phyloP scores from a whole-genome alignment of 2,888 invertebrate genomes.

The Lepas anatifera region DNA sequence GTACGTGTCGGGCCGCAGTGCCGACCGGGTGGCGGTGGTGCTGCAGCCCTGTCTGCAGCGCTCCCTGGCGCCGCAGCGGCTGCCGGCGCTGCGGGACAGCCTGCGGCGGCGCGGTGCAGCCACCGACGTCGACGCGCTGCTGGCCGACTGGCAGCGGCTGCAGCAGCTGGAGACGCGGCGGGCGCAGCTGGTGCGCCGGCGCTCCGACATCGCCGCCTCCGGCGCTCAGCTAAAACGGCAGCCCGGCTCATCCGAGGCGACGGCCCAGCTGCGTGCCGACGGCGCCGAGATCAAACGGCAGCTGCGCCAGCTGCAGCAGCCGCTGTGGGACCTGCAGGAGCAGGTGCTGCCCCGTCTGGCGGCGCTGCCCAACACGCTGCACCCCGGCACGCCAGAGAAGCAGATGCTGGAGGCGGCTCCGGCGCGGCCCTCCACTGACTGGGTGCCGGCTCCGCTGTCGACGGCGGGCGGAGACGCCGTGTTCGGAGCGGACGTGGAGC shows the following conservation, averaged over 20 bases:
- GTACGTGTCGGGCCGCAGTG: conserved; percentile 4
- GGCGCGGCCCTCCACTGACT: not conserved
- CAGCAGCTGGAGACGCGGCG: not conserved
- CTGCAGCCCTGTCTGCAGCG: not conserved
- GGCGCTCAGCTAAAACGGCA: not conserved
- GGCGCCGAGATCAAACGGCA: not conserved
- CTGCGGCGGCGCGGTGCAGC: not conserved
- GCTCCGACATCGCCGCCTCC: not conserved
- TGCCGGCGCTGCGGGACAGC: not conserved
- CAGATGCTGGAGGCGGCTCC: not conserved
- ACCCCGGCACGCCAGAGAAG: not conserved
- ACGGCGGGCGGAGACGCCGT: not conserved
- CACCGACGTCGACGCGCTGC: not conserved
- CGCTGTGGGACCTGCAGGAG: not conserved
- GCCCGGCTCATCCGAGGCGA: not conserved
- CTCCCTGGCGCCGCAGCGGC: not conserved
- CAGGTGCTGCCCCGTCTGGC: not conserved
- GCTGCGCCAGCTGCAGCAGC: conserved; percentile 1
- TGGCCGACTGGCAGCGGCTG: not conserved
- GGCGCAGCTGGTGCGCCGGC: not conserved
- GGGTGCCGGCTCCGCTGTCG: not conserved
- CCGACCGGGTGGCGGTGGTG: not conserved
- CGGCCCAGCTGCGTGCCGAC: not conserved
- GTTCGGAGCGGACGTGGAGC: not conserved
- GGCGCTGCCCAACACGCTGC: not conserved